phyloP scores from a whole-genome alignment of 2,113 vertebrate genomes.

The Xiphophorus couchianus region DNA sequence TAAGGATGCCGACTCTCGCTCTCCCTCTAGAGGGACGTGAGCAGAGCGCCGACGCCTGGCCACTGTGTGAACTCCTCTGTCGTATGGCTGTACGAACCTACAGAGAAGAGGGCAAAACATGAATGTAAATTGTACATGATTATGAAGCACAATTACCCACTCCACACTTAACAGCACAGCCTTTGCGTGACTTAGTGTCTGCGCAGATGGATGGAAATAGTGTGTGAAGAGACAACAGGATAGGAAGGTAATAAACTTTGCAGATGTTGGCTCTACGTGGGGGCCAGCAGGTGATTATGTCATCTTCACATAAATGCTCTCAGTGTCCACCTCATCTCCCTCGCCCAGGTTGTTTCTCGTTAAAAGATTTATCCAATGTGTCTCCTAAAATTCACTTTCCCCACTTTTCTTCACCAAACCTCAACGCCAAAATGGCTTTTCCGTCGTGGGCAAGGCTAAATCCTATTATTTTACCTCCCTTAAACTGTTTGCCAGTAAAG shows the following conservation, averaged over 20 bases:
- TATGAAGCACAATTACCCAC: slow-evolving; percentile 25
- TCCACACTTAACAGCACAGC: slow-evolving; percentile 15
- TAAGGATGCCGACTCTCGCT: too few relatives aligned
- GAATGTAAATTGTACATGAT: slow-evolving; percentile 10
- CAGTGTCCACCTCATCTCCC: slow-evolving; percentile 27
- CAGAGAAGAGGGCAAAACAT: neutral
- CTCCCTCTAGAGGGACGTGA: too few relatives aligned
- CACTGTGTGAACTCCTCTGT: neutral
- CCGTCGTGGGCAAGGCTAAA: slow-evolving; percentile 15
- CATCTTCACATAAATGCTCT: slow-evolving; percentile 59
- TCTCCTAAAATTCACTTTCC: neutral
- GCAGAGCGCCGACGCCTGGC: too few relatives aligned
- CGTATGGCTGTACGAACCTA: neutral
- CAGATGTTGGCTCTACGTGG: slow-evolving; percentile 63
- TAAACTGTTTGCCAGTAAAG: slow-evolving; percentile 42
- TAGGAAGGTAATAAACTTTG: slow-evolving; percentile 41
- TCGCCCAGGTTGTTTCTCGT: slow-evolving; percentile 13
- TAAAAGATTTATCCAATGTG: neutral
- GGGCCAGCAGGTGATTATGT: slow-evolving; percentile 71
- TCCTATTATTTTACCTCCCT: slow-evolving; percentile 5
- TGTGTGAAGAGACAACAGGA: slow-evolving; percentile 2
- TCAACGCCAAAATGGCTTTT: neutral
- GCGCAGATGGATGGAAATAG: slow-evolving; percentile 41
- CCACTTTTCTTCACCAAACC: neutral
- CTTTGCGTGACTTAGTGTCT: slow-evolving; percentile 44